A percentile compares a stretch with the other conserved stretches of the same genome.
Evolutionary conservation across 2,113 vertebrate genomes (phyloP).

Genomic region (Anthoscopus minutus): DNA sequence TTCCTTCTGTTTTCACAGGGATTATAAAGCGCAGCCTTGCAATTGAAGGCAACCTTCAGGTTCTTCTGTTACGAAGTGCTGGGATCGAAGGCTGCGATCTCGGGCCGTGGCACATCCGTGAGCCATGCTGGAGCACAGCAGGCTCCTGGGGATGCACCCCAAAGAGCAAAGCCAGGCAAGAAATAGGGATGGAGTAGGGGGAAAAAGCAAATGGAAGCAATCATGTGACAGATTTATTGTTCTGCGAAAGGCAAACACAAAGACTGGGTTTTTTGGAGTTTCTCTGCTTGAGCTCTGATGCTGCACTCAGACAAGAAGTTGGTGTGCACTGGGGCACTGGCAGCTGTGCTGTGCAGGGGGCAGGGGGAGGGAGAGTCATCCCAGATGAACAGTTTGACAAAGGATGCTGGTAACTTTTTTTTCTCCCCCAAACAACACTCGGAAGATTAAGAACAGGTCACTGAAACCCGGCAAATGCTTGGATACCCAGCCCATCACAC

Average conservation of each 20-base stretch:
- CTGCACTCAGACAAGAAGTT: not conserved
- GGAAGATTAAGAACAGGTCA: not conserved
- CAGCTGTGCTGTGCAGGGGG: rapidly evolving
- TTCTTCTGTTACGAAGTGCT: not conserved
- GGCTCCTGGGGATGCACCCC: not conserved
- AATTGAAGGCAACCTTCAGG: not conserved
- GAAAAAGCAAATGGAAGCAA: not conserved
- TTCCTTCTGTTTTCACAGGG: not conserved
- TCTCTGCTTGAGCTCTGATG: not conserved
- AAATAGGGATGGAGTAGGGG: not conserved
- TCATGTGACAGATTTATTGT: not conserved
- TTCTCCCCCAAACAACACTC: not conserved
- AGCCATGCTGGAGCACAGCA: not conserved
- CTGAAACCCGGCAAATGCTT: not conserved
- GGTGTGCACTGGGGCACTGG: not conserved
- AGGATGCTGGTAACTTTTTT: not conserved
- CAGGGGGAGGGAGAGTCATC: not conserved
- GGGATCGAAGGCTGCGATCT: rapidly evolving
- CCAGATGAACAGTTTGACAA: not conserved
- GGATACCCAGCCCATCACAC: not conserved
- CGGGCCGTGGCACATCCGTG: not conserved
- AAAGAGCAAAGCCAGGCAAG: not conserved
- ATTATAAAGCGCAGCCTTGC: not conserved
- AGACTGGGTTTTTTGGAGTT: not conserved
- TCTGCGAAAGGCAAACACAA: not conserved